Conservation (phyloP, 1,140 invertebrate genomes). For the Drosophila sp. region DNA sequence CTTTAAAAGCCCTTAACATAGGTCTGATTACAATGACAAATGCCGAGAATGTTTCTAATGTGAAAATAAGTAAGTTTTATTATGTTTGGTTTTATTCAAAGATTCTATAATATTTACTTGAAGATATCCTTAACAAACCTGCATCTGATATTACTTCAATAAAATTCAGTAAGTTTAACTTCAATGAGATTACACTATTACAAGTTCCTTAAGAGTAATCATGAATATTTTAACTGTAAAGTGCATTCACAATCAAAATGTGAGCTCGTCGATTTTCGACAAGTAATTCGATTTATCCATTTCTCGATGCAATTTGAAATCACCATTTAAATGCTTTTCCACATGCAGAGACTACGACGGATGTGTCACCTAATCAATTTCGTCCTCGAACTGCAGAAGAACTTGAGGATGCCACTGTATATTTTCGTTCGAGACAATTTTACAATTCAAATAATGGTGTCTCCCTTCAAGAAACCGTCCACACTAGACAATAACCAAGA, state of each 20-base stretch:
- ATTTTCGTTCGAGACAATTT: not conserved
- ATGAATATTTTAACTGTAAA: too few relatives aligned
- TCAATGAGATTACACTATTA: too few relatives aligned
- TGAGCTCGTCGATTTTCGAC: too few relatives aligned
- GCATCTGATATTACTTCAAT: not conserved
- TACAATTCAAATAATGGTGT: too few relatives aligned
- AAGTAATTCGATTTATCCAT: too few relatives aligned
- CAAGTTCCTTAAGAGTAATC: too few relatives aligned
- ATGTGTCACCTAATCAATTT: not conserved
- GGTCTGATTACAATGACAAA: conserved; percentile 32
- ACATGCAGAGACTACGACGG: not conserved
- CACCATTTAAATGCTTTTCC: not conserved
- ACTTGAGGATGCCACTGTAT: not conserved
- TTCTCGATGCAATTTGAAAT: too few relatives aligned
- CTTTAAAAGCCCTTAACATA: not conserved
- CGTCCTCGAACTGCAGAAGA: not conserved
- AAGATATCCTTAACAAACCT: not conserved
- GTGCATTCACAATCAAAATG: too few relatives aligned
- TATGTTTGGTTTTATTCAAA: not conserved
- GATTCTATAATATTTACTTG: not conserved
- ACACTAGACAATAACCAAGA: not conserved
- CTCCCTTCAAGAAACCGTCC: not conserved
- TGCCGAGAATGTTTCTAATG: not conserved
- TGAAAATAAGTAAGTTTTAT: not conserved
- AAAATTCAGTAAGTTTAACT: not conserved